These are phyloP conservation scores for Drosophila colorata DNA, from an alignment of 2,888 invertebrate species.

Conservation along the genomic window DNA sequence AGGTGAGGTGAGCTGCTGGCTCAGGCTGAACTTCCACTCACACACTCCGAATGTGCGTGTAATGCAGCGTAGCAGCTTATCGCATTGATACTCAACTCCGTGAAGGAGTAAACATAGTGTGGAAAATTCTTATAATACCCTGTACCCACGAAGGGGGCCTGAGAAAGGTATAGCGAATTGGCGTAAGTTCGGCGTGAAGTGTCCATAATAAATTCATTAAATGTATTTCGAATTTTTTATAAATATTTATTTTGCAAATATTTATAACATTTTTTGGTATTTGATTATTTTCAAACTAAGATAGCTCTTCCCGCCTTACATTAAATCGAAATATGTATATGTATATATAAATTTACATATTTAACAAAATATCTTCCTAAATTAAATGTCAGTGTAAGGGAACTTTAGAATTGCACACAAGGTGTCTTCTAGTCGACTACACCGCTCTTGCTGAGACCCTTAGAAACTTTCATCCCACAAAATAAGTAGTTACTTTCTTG, in stretches of 20 bases:
- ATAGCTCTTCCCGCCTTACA: too few relatives aligned
- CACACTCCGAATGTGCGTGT: slow-evolving; percentile 35
- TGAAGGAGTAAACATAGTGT: slow-evolving; percentile 1
- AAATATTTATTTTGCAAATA: neutral
- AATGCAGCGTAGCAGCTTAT: slow-evolving; percentile 49
- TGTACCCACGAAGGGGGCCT: neutral
- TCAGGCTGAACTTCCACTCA: slow-evolving; percentile 8
- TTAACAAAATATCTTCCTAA: accelerated
- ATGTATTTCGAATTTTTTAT: too few relatives aligned
- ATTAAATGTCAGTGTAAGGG: too few relatives aligned
- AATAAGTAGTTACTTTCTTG: slow-evolving; percentile 1
- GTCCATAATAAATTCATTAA: too few relatives aligned
- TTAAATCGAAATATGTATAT: too few relatives aligned
- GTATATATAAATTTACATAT: too few relatives aligned
- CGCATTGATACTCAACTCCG: slow-evolving; percentile 11
- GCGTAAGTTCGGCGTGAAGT: too few relatives aligned
- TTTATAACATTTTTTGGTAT: too few relatives aligned
- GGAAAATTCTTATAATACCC: neutral
- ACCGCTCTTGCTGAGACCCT: too few relatives aligned
- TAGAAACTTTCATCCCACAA: neutral
- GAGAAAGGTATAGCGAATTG: neutral
- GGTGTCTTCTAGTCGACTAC: neutral
- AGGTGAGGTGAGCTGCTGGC: slow-evolving; percentile 22
- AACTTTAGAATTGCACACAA: neutral
- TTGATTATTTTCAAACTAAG: too few relatives aligned